A percentile compares a stretch with the other conserved stretches of the same genome.
These are phyloP conservation scores for Steatornis caripensis DNA, from an alignment of 2,113 vertebrate genomes.

Conservation along the genomic window DNA sequence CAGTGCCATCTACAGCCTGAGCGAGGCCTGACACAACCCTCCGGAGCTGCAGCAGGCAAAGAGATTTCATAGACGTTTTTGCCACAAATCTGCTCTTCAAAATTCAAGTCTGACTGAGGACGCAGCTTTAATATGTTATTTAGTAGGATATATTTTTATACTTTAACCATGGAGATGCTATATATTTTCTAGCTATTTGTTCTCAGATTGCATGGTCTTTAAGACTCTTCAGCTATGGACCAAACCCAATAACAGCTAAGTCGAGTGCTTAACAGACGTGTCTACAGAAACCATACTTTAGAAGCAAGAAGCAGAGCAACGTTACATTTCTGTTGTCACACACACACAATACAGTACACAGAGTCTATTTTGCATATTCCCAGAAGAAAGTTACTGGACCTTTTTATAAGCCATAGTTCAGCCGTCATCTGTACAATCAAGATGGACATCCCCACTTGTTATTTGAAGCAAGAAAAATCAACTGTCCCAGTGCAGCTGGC, in stretches of 20 bases:
- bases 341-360: not conserved
- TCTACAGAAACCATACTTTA: not conserved
- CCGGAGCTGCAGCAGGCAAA: fast-evolving
- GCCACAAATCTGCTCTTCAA: not conserved
- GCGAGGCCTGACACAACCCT: fast-evolving
- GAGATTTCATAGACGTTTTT: fast-evolving
- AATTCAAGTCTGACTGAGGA: not conserved
- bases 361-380: not conserved
- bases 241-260: not conserved
- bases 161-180: not conserved
- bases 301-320: not conserved
- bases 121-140: fast-evolving
- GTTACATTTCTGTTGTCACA: not conserved
- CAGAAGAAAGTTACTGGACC: not conserved
- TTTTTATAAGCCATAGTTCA: not conserved
- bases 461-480: not conserved
- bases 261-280: not conserved
- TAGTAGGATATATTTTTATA: not conserved
- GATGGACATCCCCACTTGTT: not conserved
- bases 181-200: not conserved
- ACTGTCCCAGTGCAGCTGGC: not conserved
- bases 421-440: not conserved
- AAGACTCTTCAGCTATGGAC: not conserved
- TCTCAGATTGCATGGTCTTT: not conserved
- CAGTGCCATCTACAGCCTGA: constrained; percentile 17